A percentile compares a stretch with the other conserved stretches of the same genome.
phyloP scores from a whole-genome alignment of 2,797 vertebrate genomes.

The Xiphophorus birchmanni region DNA sequence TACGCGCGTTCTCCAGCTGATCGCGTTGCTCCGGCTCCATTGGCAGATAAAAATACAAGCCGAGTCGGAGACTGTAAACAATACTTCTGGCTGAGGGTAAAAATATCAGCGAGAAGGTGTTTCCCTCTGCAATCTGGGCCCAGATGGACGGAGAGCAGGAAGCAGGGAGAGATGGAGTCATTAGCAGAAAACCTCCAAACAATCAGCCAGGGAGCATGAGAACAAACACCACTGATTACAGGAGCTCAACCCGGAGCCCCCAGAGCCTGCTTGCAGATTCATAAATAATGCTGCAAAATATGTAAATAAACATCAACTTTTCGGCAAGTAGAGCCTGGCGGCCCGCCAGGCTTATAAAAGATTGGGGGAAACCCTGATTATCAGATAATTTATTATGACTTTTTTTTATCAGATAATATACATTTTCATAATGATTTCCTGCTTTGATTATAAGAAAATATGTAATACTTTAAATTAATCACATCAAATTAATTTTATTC shows the following conservation, averaged over 20 bases:
- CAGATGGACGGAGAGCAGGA: constrained; percentile 59
- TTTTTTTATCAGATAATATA: no score
- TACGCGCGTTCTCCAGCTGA: constrained; percentile 21
- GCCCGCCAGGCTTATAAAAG: no score
- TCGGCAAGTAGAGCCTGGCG: no score
- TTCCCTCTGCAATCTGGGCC: constrained; percentile 58
- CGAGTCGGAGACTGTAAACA: constrained; percentile 56
- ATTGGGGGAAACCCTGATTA: no score
- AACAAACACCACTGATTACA: constrained; percentile 30
- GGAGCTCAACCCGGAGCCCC: background rate
- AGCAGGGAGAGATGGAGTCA: constrained; percentile 21
- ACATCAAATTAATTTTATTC: no score
- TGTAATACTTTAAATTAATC: no score
- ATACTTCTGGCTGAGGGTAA: constrained; percentile 58
- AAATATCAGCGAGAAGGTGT: constrained; percentile 70
- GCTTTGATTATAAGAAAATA: no score
- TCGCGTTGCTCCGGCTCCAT: background rate
- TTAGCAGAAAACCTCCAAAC: constrained; percentile 38
- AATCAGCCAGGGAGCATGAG: constrained; percentile 32
- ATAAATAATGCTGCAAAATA: no score
- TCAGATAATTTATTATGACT: no score
- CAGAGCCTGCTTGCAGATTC: no score
- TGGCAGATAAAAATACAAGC: constrained; percentile 65
- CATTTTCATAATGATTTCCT: no score
- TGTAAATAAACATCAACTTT: no score